A percentile compares a stretch with the other conserved stretches of the same genome.
Evolutionary conservation across 2,113 vertebrate species (phyloP).

Genomic region (Lichenostomus cassidix): DNA sequence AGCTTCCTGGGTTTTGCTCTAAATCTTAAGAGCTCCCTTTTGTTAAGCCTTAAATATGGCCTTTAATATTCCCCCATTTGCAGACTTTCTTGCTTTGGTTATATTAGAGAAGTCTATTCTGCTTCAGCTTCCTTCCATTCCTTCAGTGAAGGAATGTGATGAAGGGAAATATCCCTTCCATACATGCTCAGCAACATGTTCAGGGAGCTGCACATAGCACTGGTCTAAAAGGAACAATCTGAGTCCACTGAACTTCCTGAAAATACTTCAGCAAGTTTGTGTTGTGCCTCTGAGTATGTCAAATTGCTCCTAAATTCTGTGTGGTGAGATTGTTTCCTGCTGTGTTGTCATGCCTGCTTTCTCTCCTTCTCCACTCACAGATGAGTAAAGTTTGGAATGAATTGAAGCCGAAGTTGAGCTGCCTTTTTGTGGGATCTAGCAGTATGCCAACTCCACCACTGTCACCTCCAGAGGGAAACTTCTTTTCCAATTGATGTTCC

Average conservation of each 20-base stretch:
- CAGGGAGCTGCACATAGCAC: background rate
- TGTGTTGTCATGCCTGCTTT: background rate
- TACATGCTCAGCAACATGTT: background rate
- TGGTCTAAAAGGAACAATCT: background rate
- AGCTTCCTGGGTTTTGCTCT: background rate
- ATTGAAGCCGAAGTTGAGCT: constrained; percentile 89
- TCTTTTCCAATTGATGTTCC: constrained; percentile 69
- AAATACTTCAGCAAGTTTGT: background rate
- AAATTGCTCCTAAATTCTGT: background rate
- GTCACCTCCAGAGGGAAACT: constrained; percentile 70
- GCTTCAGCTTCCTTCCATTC: background rate
- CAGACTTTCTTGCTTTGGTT: background rate
- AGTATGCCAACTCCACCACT: constrained; percentile 69
- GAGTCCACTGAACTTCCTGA: background rate
- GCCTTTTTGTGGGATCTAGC: constrained; percentile 82
- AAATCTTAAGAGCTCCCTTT: background rate
- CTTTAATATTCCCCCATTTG: background rate
- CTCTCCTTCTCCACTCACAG: constrained; percentile 63
- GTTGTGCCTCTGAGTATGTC: background rate
- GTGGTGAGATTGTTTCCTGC: background rate
- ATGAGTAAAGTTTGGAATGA: constrained; percentile 97
- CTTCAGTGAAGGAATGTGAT: background rate
- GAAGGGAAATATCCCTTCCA: background rate
- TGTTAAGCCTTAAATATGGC: background rate
- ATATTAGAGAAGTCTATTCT: background rate